These are phyloP conservation scores for Seriola aureovittata DNA, from an alignment of 2,113 vertebrate genomes.

Conservation along the genomic window DNA sequence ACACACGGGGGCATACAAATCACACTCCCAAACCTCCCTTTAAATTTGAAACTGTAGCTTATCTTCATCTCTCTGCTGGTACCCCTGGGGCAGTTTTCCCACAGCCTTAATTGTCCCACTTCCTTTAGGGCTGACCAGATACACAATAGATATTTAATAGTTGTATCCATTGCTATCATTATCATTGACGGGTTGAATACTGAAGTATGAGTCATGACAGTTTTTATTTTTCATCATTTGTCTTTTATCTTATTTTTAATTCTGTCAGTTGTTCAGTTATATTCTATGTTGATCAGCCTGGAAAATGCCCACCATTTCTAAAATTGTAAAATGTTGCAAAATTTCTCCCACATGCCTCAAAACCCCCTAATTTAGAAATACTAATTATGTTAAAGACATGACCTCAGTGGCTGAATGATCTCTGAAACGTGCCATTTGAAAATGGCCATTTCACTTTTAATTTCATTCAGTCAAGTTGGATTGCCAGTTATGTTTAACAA, in stretches of 20 bases:
- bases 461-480: background rate
- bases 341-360: no score
- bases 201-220: no score
- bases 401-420: background rate
- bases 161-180: background rate
- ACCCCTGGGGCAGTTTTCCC: background rate
- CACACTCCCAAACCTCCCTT: background rate
- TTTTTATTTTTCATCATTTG: no score
- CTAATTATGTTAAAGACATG: no score
- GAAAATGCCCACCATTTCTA: no score
- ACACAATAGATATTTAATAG: background rate
- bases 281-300: no score
- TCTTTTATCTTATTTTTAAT: no score
- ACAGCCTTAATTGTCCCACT: background rate
- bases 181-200: background rate
- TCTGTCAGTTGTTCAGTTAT: no score
- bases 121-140: background rate
- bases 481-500: background rate
- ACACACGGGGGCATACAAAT: background rate
- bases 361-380: no score
- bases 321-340: no score
- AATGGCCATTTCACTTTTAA: background rate
- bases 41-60: background rate
- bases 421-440: background rate
- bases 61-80: constrained; percentile 11